phyloP scores from a whole-genome alignment of 2,888 invertebrate genomes.

The Blastobasis lacticolella region DNA sequence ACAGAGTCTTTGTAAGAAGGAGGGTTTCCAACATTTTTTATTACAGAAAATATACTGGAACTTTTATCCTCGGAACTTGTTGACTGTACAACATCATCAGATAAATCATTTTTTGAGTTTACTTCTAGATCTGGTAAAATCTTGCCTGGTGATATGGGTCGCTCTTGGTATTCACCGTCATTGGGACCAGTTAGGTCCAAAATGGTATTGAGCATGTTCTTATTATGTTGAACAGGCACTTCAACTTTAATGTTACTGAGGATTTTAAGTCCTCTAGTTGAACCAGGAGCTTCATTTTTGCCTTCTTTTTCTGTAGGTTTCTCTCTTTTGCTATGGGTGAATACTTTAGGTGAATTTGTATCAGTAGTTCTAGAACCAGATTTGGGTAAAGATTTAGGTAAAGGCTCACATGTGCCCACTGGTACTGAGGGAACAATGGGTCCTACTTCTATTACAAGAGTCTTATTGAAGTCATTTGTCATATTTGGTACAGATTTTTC shows the following conservation, averaged over 20 bases:
- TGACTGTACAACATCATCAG: slow-evolving; percentile 37
- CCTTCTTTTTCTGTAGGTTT: slow-evolving; percentile 25
- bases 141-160: slow-evolving; percentile 45
- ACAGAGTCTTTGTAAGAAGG: slow-evolving; percentile 41
- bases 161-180: slow-evolving; percentile 44
- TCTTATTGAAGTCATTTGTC: slow-evolving; percentile 44
- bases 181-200: slow-evolving; percentile 58
- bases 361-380: neutral
- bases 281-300: slow-evolving; percentile 36
- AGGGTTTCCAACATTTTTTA: slow-evolving; percentile 60
- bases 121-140: slow-evolving; percentile 61
- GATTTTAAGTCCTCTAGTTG: slow-evolving; percentile 63
- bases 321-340: slow-evolving; percentile 14
- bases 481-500: slow-evolving; percentile 33
- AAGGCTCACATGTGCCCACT: slow-evolving; percentile 15
- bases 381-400: neutral
- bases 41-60: slow-evolving; percentile 57
- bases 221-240: slow-evolving; percentile 64
- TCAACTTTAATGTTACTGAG: slow-evolving; percentile 71
- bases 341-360: slow-evolving; percentile 9
- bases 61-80: slow-evolving; percentile 37
- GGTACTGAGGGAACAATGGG: slow-evolving; percentile 36
- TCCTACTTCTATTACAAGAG: slow-evolving; percentile 59
- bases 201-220: slow-evolving; percentile 60
- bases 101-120: slow-evolving; percentile 35